These are phyloP conservation scores for Garrulus glandarius DNA, from an alignment of 2,797 vertebrate species.

Conservation along the genomic window DNA sequence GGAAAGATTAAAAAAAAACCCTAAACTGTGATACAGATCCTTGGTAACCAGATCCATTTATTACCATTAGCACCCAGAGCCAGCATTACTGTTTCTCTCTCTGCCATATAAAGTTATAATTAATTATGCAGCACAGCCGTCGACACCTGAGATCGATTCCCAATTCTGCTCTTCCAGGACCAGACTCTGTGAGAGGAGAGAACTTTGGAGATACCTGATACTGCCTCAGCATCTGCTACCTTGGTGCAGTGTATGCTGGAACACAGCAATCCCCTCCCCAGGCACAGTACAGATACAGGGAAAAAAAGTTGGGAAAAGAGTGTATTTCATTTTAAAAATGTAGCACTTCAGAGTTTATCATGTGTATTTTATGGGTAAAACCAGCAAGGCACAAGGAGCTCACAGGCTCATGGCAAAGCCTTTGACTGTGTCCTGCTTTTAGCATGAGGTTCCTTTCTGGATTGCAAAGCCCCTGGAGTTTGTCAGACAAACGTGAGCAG, in stretches of 20 bases:
- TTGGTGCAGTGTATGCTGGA: background rate
- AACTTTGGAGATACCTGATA: background rate
- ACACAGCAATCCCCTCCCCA: background rate
- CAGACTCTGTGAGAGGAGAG: background rate
- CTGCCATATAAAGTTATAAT: constrained; percentile 23
- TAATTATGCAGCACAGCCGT: constrained; percentile 20
- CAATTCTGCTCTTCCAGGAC: background rate
- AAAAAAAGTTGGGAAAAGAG: accelerated
- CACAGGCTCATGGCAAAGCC: background rate
- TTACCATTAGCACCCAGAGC: background rate
- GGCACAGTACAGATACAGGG: accelerated
- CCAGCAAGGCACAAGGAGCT: background rate
- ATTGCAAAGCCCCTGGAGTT: background rate
- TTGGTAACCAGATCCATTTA: background rate
- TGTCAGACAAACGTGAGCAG: background rate
- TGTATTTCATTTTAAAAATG: background rate
- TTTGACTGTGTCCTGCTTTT: background rate
- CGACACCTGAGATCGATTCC: background rate
- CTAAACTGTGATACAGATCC: background rate
- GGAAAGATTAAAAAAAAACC: constrained; percentile 7
- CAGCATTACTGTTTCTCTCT: background rate
- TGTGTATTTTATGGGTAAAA: background rate
- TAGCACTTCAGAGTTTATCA: background rate
- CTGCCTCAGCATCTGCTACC: background rate
- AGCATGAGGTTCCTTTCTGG: background rate